A percentile compares a stretch with the other conserved stretches of the same genome.
Conservation (phyloP, 2,113 vertebrate genomes). For the Elgaria multicarinata region DNA sequence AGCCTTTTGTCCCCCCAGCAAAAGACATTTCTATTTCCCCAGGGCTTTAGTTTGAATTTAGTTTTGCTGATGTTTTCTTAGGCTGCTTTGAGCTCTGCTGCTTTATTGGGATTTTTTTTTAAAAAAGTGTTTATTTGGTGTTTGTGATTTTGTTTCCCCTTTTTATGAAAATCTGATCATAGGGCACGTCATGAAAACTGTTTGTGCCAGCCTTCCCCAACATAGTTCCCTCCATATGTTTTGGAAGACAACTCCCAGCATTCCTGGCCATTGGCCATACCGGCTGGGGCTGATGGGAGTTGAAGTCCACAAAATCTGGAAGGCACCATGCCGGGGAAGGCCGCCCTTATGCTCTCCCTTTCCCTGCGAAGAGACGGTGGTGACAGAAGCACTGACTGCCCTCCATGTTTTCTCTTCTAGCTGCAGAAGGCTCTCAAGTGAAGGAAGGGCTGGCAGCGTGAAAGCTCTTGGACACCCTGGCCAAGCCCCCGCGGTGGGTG, state of each 20-base stretch:
- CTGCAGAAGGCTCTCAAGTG: constrained; percentile 69
- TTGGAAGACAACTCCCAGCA: background rate
- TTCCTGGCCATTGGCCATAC: background rate
- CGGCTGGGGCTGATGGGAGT: background rate
- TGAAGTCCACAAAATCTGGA: background rate
- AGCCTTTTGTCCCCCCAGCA: too few relatives aligned
- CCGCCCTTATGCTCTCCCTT: background rate
- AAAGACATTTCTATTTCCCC: background rate
- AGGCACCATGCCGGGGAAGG: background rate
- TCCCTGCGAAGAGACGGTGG: background rate
- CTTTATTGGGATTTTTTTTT: background rate
- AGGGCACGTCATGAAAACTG: background rate
- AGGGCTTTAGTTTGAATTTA: background rate
- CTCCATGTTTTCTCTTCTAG: constrained; percentile 31
- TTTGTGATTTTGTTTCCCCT: background rate
- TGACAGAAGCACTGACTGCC: background rate
- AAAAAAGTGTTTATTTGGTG: too few relatives aligned
- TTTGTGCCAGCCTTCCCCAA: background rate
- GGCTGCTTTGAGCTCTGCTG: background rate
- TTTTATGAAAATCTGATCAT: background rate
- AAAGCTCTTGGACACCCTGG: background rate
- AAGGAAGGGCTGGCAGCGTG: constrained; percentile 33
- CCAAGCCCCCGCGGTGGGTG: background rate
- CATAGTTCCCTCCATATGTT: background rate
- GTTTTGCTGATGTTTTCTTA: background rate